Conservation (phyloP, 2,888 invertebrate genomes). For the Cyclophora albipunctata region DNA sequence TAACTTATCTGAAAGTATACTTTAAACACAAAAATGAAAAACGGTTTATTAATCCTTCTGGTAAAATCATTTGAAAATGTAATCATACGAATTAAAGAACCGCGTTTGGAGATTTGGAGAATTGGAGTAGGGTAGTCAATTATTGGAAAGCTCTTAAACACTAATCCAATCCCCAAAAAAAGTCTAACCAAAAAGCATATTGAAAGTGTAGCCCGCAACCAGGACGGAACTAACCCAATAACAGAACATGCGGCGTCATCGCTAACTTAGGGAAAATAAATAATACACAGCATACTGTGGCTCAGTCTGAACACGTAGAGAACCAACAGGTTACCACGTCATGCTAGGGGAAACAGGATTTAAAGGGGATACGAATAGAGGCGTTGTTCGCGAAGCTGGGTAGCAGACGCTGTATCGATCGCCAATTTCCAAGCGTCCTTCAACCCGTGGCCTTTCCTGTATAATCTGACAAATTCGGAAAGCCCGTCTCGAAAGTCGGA, state of each 20-base stretch:
- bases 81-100: no score
- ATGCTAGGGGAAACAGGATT: constrained; percentile 6
- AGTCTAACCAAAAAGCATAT: no score
- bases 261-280: constrained; percentile 29
- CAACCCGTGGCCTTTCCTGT: constrained; percentile 62
- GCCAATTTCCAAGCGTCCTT: constrained; percentile 52
- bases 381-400: constrained; percentile 18
- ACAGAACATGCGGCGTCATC: constrained; percentile 19
- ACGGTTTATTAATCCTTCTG: no score
- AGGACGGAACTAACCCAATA: constrained; percentile 3
- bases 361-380: constrained; percentile 14
- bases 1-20: no score
- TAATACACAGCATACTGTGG: constrained; percentile 28
- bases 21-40: no score
- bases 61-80: no score
- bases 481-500: constrained; percentile 20
- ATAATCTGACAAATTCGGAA: constrained; percentile 35
- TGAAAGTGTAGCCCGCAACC: not conserved
- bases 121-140: no score
- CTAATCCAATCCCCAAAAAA: no score
- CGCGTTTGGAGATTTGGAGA: no score
- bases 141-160: no score
- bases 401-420: constrained; percentile 53
- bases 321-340: constrained; percentile 39
- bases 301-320: constrained; percentile 34